A percentile compares a stretch with the other conserved stretches of the same genome.
Conservation (phyloP, 2,113 vertebrate species). For the Cyanoliseus patagonus region DNA sequence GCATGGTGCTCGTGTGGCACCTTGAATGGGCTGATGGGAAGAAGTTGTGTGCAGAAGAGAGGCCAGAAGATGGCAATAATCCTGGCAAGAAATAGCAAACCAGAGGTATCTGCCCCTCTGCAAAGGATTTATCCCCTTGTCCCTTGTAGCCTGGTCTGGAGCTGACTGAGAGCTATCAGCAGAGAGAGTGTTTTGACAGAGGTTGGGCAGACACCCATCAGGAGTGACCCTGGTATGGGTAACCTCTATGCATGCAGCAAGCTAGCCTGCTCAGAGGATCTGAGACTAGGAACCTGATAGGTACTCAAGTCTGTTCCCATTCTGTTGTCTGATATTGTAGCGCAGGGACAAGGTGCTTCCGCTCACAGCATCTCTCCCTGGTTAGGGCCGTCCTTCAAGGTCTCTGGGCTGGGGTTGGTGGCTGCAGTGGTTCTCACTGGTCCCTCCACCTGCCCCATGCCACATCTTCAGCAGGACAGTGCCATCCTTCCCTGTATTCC, state of each 20-base stretch:
- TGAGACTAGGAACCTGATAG: background rate
- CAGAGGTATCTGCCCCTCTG: background rate
- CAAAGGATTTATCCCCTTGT: background rate
- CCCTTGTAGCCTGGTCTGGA: background rate
- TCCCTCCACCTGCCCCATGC: background rate
- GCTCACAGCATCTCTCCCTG: background rate
- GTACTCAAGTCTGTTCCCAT: background rate
- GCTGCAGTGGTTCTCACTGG: background rate
- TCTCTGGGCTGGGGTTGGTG: background rate
- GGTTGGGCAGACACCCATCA: background rate
- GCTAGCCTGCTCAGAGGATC: background rate
- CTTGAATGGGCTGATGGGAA: background rate
- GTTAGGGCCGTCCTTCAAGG: background rate
- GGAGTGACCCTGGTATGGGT: background rate
- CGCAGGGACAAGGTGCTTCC: background rate
- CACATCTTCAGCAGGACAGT: background rate
- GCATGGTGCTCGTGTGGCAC: background rate
- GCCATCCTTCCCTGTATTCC: background rate
- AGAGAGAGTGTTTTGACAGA: background rate
- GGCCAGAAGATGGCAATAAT: background rate
- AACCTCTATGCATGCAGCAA: background rate
- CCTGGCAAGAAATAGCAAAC: background rate
- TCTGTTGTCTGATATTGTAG: background rate
- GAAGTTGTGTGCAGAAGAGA: background rate
- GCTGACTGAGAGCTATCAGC: background rate